Evolutionary conservation across 2,113 vertebrate species (phyloP).

Genomic region (Muscicapa adusta): DNA sequence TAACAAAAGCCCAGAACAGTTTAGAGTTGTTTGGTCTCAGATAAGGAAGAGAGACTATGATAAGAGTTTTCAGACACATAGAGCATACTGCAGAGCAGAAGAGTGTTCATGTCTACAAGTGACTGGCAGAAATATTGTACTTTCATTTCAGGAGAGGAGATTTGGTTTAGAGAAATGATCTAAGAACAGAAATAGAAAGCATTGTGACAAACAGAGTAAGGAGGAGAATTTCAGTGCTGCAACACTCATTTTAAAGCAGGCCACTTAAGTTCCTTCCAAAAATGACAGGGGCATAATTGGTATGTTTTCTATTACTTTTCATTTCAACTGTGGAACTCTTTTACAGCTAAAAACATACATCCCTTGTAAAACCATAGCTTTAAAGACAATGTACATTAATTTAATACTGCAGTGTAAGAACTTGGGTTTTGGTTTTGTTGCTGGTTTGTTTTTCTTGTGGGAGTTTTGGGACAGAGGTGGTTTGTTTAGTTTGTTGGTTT

Average conservation of each 20-base stretch:
- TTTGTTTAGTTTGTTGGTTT: not conserved
- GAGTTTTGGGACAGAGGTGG: rapidly evolving
- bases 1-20: not conserved
- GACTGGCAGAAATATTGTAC: not conserved
- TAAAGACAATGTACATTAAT: not conserved
- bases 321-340: not conserved
- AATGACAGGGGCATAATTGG: not conserved
- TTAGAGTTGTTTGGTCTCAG: not conserved
- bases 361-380: not conserved
- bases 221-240: not conserved
- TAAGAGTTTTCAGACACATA: not conserved
- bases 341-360: not conserved
- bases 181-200: not conserved
- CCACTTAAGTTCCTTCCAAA: not conserved
- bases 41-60: not conserved
- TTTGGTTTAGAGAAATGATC: not conserved
- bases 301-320: not conserved
- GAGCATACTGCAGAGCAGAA: not conserved
- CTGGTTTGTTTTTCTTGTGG: not conserved
- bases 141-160: not conserved
- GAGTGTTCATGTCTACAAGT: not conserved
- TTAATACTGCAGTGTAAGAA: not conserved
- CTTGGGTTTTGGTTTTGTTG: not conserved
- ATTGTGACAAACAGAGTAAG: rapidly evolving
- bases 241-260: not conserved